phyloP scores from a whole-genome alignment of 2,888 invertebrate species.

The Drosophila vallismaia region DNA sequence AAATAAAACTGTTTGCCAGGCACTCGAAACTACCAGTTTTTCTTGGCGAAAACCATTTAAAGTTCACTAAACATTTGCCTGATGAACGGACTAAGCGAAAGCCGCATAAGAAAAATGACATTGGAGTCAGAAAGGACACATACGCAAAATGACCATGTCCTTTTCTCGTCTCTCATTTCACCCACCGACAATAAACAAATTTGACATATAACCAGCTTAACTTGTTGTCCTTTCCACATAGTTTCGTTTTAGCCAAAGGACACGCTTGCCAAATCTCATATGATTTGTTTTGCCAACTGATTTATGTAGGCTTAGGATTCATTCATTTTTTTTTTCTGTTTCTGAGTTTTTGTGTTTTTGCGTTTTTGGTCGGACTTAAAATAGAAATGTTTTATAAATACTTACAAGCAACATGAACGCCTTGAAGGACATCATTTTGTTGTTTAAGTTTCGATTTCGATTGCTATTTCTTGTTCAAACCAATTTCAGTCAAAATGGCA shows the following conservation, averaged over 20 bases:
- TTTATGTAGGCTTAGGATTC: slow-evolving; percentile 56
- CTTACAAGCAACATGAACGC: slow-evolving; percentile 69
- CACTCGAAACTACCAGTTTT: slow-evolving; percentile 51
- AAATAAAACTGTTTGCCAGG: slow-evolving; percentile 47
- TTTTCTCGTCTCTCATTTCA: slow-evolving; percentile 12
- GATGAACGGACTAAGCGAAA: slow-evolving; percentile 24
- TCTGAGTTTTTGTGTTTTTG: background rate
- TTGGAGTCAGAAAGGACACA: slow-evolving; percentile 20
- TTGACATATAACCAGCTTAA: slow-evolving; percentile 76
- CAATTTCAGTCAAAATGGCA: slow-evolving; percentile 17
- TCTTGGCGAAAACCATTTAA: slow-evolving; percentile 34
- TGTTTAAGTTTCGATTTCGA: slow-evolving; percentile 22
- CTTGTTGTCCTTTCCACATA: slow-evolving; percentile 62
- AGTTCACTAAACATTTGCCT: slow-evolving; percentile 29
- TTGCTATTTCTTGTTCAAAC: slow-evolving; percentile 2
- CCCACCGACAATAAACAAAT: slow-evolving; percentile 60
- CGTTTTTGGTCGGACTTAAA: background rate
- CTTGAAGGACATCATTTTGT: slow-evolving; percentile 73
- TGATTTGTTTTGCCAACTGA: slow-evolving; percentile 66
- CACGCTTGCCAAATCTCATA: slow-evolving; percentile 49
- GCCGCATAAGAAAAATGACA: slow-evolving; percentile 43
- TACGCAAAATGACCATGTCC: slow-evolving; percentile 32
- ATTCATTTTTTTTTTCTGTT: background rate
- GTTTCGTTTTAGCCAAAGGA: slow-evolving; percentile 33
- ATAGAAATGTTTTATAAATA: slow-evolving; percentile 41